Base-by-base conservation (phyloP, 2,888 invertebrate genomes). In the Pseudanteris insignis region DNA sequence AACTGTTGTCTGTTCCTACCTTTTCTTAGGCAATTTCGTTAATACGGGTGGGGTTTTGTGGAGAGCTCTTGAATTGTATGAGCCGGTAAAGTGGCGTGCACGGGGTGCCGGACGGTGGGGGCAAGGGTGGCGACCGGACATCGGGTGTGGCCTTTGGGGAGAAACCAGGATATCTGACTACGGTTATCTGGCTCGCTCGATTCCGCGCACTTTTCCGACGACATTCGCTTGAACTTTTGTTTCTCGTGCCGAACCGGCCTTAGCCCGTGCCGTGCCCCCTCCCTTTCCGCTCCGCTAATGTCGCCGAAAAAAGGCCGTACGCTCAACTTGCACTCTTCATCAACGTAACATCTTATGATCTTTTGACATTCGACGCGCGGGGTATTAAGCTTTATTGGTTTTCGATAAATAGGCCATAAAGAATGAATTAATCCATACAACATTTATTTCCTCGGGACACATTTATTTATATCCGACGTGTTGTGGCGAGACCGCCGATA, bases 31-130 rank as follows among this genome's bases (percentile, higher is more conserved):
- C 70, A 73, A 74, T 73, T 70, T 73, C 70, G 75, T 76, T 78
- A 78, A 79, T 79, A 73, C 74, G 73, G 71, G 71, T 71, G 71
- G 72, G 72, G 72, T 75, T 75, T 76, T 75, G 70, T 67, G 71
- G 70, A 71, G 73, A 74, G 75, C 75, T 75, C 76, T 74, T 70
- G 76, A 79, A 78, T 77, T 79, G 79, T 79, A 79, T 79, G 78
- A 74, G 73, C 75, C 72, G 78, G 79, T 78, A 79, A 79, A 78
- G 77, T 75, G 73, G 66, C 68, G 71, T 70, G 68, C 69, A 67
- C 67, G 65, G 68, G 68, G 55, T 60, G 73, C 70, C 70, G 70
- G 71, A 69, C 53, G 70, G 43, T 64, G 66, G 71, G 73, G 76
- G 72, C 75, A 76, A 77, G 74, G 76, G 75, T 75, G 75, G 71